Evolutionary conservation across 2,888 invertebrate species (phyloP).

Genomic region (Catocala sponsa): DNA sequence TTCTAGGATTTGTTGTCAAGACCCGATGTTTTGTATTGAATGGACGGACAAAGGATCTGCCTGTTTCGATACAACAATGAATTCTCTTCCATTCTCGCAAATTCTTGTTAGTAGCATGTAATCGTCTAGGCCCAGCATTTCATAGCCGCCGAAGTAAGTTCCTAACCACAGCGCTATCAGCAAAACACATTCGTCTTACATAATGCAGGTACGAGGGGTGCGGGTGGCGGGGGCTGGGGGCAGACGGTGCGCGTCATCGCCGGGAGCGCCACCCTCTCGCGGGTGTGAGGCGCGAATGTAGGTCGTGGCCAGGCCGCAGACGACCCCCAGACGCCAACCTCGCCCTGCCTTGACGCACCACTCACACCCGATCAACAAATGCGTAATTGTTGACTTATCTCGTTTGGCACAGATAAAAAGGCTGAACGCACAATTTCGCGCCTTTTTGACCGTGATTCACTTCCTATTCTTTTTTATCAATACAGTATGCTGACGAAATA

Average conservation of each 20-base stretch:
- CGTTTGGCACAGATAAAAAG: conserved; percentile 12
- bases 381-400: conserved; percentile 41
- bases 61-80: not conserved
- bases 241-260: conserved; percentile 64
- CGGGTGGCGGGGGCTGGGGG: conserved; percentile 51
- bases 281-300: conserved; percentile 66
- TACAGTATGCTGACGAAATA: conserved; percentile 29
- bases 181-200: conserved; percentile 73
- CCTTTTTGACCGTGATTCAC: conserved; percentile 2
- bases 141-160: conserved; percentile 25
- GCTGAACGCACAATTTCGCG: conserved; percentile 1
- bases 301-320: conserved; percentile 84
- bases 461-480: conserved; percentile 30
- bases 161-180: conserved; percentile 53
- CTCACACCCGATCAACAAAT: conserved; percentile 45
- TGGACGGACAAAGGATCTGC: conserved; percentile 6
- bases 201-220: conserved; percentile 72
- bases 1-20: not conserved
- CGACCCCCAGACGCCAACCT: conserved; percentile 83
- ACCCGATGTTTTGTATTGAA: too few species aligned
- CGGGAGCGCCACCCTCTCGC: conserved; percentile 32
- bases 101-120: conserved; percentile 11
- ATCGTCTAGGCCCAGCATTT: conserved; percentile 22
- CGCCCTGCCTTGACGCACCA: conserved; percentile 61
- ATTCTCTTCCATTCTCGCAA: too few species aligned